Evolutionary conservation across 2,888 invertebrate species (phyloP), one percentile per base, ranked within the genome.

Genomic region (Morinoia aosen): DNA sequence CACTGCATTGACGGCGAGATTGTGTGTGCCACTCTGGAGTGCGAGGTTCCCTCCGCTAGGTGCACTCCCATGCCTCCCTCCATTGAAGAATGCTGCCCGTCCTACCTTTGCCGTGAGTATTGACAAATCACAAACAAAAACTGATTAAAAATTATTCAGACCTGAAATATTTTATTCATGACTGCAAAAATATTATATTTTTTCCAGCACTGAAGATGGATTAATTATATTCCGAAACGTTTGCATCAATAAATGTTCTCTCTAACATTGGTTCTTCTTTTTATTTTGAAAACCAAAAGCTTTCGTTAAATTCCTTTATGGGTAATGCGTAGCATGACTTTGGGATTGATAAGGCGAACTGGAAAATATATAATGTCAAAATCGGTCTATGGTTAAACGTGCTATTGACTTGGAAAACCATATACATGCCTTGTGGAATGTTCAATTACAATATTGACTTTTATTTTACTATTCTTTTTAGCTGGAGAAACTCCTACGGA

Each of bases 61-160:
- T 96, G 96, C 88, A 96, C 57, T 76, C 95, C 96, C 7, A 48
- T 96, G 33, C 96, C 94, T 94, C 88, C 57, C 19, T 19, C 95
- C 19, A 19, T 90, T 58, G 95, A 61, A 19, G 88, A 56, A 40
- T 96, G 96, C 93, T 96, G 96, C 90, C 96, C 96, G 93, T 95
- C 95, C 76, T 96, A 96, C 91, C 95, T 95, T 58, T 96, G 96
- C 94, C 96, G 96, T 96, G 91, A 96, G 96, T 64, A 90, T 0
- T 57, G 4, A 64, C n/a, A n/a, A n/a, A n/a, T n/a, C n/a, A 48
- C 48, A 48, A 48, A n/a, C n/a, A n/a, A 48, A 48, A 48, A 48
- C 48, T 48, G 48, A 2, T 93, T 48, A 4, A 5, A 48, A 48
- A 48, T 48, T 2, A 48, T 48, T 48, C 48, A 48, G 5, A 5